Evolutionary conservation across 2,888 invertebrate species (phyloP), one percentile per base, ranked within the genome.

Genomic region (Chymomyza procnemis): DNA sequence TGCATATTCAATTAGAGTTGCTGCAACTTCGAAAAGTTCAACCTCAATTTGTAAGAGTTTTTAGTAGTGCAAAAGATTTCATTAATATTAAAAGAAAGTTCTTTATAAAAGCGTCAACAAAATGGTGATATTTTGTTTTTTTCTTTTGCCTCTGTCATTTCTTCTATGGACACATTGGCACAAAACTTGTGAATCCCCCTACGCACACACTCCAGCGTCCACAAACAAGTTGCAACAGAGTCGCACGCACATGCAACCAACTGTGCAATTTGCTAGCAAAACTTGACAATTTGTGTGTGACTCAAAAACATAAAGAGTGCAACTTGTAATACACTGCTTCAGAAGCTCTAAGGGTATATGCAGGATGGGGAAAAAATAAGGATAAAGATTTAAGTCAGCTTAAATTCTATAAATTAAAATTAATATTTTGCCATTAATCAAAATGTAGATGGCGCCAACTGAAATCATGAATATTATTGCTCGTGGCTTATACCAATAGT

Each of bases 191-290:
- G 21, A 18, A 50, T 50, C 18, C 50, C 14, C 54, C 52, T 6
- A 52, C 26, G 26, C 26, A 22, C 6, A 26, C 26, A 26, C 26
- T 26, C 26, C 26, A 26, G 26, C 4, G 3, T 26, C 1, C 12
- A 54, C 54, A 21, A 41, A 19, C 54, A 14, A 54, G 9, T 21
- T 14, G 50, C 16, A n/a, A 12, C 34, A 26, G 50, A 66, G 12
- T 46, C 30, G 41, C 50, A 54, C 61, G 61, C 54, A 21, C 50
- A 76, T 26, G 48, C 79, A 77, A 69, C 78, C 78, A 82, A 75
- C 85, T 78, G 84, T 80, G 84, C 83, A 83, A 83, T 85, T 80
- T 83, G 86, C 79, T 67, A 64, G 68, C 69, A 71, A 69, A 82
- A 79, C 74, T 80, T 73, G 73, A 82, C 83, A 80, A 80, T 79